Base-by-base conservation (phyloP, 2,888 invertebrate species). In the Netelia inedita region DNA sequence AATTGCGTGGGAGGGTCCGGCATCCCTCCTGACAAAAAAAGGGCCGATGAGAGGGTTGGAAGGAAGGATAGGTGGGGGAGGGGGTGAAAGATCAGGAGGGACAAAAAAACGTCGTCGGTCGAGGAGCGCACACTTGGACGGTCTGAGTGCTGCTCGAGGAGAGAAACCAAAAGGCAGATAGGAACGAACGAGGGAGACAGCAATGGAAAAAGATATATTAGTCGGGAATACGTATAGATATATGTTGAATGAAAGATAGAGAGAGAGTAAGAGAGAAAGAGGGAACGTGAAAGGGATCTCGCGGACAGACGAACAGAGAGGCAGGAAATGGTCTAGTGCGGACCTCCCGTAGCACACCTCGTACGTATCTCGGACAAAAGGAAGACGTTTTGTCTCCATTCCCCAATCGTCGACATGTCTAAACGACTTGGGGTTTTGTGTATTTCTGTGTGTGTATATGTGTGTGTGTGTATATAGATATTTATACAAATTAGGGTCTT, bases 41-140 rank as follows among this genome's bases (percentile, higher is more conserved):
- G n/a, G 69, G 61, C 50, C 19, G n/a, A 28, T 50, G 50, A 8
- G 11, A 50, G 57, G 57, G 73, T 72, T 14, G 23, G 73, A 63
- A 68, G 71, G 50, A 65, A 73, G 59, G 63, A 46, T 28, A 23
- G 53, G 65, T 19, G 53, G 65, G 23, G 50, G 50, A 63, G 65
- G 35, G 55, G 57, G 74, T 55, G 55, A 50, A 66, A 72, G 78
- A 84, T 72, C 82, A 86, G 85, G 87, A 87, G 85, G 85, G 85
- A 85, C 88, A 87, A 88, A 69, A 73, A 79, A 82, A 82, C 69
- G 53, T 21, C 8, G 66, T 72, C 41, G 55, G 87, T 86, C 85
- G 86, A 79, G 87, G 90, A 65, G 72, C 55, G 88, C 89, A 88
- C 90, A 89, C 91, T 91, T 88, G 89, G 89, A 82, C 80, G 85